phyloP scores from a whole-genome alignment of 2,888 invertebrate genomes.

The Caenorhabditis sinica region DNA sequence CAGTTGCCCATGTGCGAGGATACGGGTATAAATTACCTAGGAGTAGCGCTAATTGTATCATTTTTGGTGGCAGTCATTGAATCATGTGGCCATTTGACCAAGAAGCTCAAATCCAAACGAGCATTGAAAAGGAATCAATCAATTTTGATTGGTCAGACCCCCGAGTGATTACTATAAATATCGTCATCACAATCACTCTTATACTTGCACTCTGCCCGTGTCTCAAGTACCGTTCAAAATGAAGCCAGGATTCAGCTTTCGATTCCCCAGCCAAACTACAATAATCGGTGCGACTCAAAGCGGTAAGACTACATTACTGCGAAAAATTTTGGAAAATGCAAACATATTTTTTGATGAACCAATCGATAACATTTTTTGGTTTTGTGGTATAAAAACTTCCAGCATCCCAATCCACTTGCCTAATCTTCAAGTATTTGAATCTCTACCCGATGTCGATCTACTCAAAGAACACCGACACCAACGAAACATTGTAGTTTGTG shows the following conservation, averaged over 20 bases:
- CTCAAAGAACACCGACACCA: constrained; percentile 21
- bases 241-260: constrained; percentile 8
- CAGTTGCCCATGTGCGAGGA: too few species aligned
- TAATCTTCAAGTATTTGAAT: constrained; percentile 7
- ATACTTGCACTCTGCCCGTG: background rate
- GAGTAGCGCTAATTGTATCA: too few species aligned
- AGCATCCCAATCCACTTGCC: constrained; percentile 23
- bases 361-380: constrained; percentile 36
- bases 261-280: constrained; percentile 25
- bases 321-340: constrained; percentile 28
- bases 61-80: too few species aligned
- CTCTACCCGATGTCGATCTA: constrained; percentile 30
- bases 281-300: constrained; percentile 21
- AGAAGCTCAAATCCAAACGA: too few species aligned
- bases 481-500: constrained; percentile 11
- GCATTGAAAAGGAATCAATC: too few species aligned
- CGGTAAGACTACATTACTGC: constrained; percentile 32
- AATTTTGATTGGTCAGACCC: too few species aligned
- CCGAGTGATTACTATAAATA: too few species aligned
- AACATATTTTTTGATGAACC: background rate
- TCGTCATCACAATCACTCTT: background rate
- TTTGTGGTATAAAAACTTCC: constrained; percentile 24
- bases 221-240: background rate
- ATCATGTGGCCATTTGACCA: too few species aligned
- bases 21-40: too few species aligned